Conservation (phyloP, 2,113 vertebrate species). For the Pedetes capensis region DNA sequence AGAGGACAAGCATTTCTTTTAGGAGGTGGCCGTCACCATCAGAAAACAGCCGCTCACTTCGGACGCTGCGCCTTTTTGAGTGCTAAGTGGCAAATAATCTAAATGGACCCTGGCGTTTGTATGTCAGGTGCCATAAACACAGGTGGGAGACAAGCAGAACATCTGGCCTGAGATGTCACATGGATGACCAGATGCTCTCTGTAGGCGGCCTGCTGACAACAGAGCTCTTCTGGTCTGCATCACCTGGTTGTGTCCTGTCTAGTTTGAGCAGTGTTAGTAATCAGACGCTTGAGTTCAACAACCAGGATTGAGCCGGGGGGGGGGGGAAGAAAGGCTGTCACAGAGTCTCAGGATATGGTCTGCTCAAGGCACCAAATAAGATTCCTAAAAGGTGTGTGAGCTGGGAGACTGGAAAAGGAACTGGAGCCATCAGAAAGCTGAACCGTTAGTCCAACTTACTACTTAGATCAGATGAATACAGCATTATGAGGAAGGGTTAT, state of each 20-base stretch:
- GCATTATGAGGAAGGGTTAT: not conserved
- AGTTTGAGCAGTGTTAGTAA: not conserved
- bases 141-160: not conserved
- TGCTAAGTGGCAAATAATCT: not conserved
- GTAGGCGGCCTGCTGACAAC: not conserved
- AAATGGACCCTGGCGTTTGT: not conserved
- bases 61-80: not conserved
- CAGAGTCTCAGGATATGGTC: not conserved
- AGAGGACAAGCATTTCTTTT: not conserved
- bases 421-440: not conserved
- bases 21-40: not conserved
- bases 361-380: not conserved
- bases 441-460: not conserved
- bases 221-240: not conserved
- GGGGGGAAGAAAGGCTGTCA: not conserved
- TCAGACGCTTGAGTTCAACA: not conserved
- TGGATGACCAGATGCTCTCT: not conserved
- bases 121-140: not conserved
- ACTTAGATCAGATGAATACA: not conserved
- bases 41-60: not conserved
- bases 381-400: not conserved
- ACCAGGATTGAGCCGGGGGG: not conserved
- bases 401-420: not conserved
- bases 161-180: not conserved
- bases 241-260: not conserved